A percentile compares a stretch with the other conserved stretches of the same genome.
Evolutionary conservation across 92 coral and sea anemone species (phyloP).

Genomic region (Phenganax stokvisi): DNA sequence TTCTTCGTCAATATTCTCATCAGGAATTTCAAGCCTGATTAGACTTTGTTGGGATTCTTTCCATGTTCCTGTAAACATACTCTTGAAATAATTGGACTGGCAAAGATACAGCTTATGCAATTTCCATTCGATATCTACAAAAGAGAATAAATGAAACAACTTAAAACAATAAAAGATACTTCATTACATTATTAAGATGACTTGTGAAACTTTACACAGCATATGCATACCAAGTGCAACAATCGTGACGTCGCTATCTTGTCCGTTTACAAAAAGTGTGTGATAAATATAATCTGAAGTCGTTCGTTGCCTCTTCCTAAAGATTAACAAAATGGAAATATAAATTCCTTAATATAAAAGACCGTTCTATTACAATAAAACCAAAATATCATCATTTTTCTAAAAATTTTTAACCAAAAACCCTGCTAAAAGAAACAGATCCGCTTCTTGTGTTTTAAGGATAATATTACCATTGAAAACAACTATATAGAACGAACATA

Average conservation of each 20-base stretch:
- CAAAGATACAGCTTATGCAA: constrained; percentile 85
- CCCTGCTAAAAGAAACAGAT: too few relatives aligned
- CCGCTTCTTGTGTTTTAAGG: too few relatives aligned
- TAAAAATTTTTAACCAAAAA: too few relatives aligned
- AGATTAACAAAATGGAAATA: background rate
- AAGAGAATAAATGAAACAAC: background rate
- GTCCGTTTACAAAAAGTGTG: constrained; percentile 83
- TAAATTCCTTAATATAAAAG: too few relatives aligned
- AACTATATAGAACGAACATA: too few relatives aligned
- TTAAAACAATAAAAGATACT: background rate
- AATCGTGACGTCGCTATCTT: constrained; percentile 88
- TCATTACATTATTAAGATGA: background rate
- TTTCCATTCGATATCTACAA: constrained; percentile 82
- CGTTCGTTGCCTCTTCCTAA: constrained; percentile 69
- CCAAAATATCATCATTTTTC: too few relatives aligned
- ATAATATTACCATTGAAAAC: too few relatives aligned
- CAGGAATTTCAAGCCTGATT: constrained; percentile 76
- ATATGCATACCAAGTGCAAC: constrained; percentile 71
- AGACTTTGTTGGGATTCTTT: constrained; percentile 67
- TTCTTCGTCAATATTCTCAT: constrained; percentile 72
- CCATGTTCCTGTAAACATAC: constrained; percentile 95
- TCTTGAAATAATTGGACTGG: constrained; percentile 89
- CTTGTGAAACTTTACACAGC: background rate
- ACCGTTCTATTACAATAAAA: too few relatives aligned
- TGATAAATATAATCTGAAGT: constrained; percentile 92